Percentiles rank a stretch among this genome's conserved stretches.
Evolutionary conservation across 2,888 invertebrate genomes (phyloP).

Genomic region (Elysia crispata): DNA sequence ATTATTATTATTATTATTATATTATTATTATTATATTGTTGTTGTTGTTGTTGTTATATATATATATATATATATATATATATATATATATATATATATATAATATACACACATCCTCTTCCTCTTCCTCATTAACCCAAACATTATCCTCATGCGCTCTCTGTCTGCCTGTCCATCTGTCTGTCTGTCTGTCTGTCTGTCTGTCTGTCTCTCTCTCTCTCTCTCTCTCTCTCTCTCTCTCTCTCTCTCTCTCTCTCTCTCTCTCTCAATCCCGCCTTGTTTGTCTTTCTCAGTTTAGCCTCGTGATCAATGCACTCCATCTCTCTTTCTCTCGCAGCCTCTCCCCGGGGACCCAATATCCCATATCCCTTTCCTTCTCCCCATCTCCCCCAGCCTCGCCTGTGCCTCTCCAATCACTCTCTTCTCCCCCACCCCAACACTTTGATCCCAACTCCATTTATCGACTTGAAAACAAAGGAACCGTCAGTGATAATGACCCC

Average conservation of each 20-base stretch:
- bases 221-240: not conserved
- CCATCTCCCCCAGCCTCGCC: no score
- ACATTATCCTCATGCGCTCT: no score
- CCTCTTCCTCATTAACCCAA: no score
- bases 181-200: not conserved
- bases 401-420: not conserved
- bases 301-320: no score
- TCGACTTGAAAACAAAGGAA: not conserved
- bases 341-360: not conserved
- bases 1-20: no score
- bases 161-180: no score
- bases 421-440: not conserved
- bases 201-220: not conserved
- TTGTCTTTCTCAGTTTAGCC: no score
- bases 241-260: not conserved
- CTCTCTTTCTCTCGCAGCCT: not conserved
- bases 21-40: no score
- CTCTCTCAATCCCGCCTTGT: not conserved
- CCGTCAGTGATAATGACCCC: not conserved
- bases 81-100: no score
- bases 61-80: no score
- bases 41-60: no score
- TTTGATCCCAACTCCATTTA: slow-evolving; percentile 18
- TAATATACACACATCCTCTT: no score
- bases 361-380: not conserved